Percentiles rank a stretch among this genome's conserved stretches.
Evolutionary conservation across 2,888 invertebrate genomes (phyloP).

Genomic region (Troides helena): DNA sequence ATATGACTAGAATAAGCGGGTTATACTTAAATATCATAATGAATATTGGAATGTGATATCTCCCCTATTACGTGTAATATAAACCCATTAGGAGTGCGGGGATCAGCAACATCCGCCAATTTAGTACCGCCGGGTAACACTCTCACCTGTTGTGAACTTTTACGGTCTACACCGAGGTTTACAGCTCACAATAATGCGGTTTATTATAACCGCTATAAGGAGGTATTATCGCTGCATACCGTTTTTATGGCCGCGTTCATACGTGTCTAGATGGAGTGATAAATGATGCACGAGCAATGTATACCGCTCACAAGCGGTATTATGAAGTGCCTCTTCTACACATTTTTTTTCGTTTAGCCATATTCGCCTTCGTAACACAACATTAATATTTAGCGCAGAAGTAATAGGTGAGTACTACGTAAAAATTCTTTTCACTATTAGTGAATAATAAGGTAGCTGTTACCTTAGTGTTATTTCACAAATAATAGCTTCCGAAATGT

Average conservation of each 20-base stretch:
- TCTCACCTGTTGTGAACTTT: slow-evolving; percentile 54
- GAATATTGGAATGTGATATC: slow-evolving; percentile 4
- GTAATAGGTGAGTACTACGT: not conserved
- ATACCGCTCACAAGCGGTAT: slow-evolving; percentile 18
- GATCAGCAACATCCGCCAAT: slow-evolving; percentile 34
- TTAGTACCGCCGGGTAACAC: slow-evolving; percentile 31
- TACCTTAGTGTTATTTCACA: no score
- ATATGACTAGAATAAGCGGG: not conserved
- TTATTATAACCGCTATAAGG: slow-evolving; percentile 29
- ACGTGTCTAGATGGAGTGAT: slow-evolving; percentile 29
- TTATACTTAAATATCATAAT: not conserved
- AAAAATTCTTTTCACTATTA: not conserved
- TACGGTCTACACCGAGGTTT: slow-evolving; percentile 38
- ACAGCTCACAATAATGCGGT: slow-evolving; percentile 33
- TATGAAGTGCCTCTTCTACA: slow-evolving; percentile 10
- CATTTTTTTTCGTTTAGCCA: not conserved
- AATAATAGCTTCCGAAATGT: no score
- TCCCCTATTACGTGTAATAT: slow-evolving; percentile 23
- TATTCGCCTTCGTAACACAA: not conserved
- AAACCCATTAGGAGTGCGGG: slow-evolving; percentile 27
- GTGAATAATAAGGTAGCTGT: not conserved
- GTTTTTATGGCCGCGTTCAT: slow-evolving; percentile 21
- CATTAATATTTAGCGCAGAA: not conserved
- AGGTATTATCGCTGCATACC: slow-evolving; percentile 27
- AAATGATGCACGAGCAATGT: slow-evolving; percentile 29